A percentile compares a stretch with the other conserved stretches of the same genome.
Conservation (phyloP, 2,797 vertebrate genomes). For the Melanotaenia trifasciata region DNA sequence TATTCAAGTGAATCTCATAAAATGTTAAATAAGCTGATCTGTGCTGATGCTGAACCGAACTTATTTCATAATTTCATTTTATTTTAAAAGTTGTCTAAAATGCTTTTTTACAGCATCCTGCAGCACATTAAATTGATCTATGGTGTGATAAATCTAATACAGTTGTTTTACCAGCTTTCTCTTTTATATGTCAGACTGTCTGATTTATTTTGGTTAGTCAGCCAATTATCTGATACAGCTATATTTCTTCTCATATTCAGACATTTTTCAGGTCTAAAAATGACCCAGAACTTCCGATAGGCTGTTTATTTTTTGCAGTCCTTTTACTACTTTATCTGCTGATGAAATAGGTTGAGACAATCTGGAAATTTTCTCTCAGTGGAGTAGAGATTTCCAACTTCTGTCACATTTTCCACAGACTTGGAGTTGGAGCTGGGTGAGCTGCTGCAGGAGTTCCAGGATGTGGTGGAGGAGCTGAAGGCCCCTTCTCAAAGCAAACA, state of each 20-base stretch:
- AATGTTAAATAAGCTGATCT: slow-evolving; percentile 11
- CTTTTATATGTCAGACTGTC: slow-evolving; percentile 33
- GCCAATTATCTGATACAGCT: slow-evolving; percentile 29
- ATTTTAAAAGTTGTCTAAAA: slow-evolving; percentile 4
- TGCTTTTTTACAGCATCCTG: slow-evolving; percentile 13
- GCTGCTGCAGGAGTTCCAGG: slow-evolving; percentile 84
- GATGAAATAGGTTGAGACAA: slow-evolving; percentile 6
- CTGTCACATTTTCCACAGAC: slow-evolving; percentile 77
- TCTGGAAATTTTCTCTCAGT: slow-evolving; percentile 23
- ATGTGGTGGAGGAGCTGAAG: slow-evolving; percentile 82
- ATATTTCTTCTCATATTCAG: neutral
- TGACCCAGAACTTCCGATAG: neutral
- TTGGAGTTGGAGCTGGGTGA: slow-evolving; percentile 80
- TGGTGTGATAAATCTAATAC: slow-evolving; percentile 31
- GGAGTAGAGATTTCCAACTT: slow-evolving; percentile 39
- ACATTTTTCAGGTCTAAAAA: neutral
- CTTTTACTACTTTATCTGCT: neutral
- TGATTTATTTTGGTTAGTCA: neutral
- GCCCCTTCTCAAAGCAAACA: slow-evolving; percentile 63
- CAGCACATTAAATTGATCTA: slow-evolving; percentile 16
- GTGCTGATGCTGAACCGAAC: slow-evolving; percentile 7
- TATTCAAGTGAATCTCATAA: slow-evolving; percentile 14
- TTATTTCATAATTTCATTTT: slow-evolving; percentile 14
- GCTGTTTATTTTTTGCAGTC: neutral
- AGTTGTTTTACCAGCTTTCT: slow-evolving; percentile 46